Evolutionary conservation across 1,140 invertebrate genomes (phyloP), one percentile per base, ranked within the genome.

Genomic region (Drosophila parabipectinata): DNA sequence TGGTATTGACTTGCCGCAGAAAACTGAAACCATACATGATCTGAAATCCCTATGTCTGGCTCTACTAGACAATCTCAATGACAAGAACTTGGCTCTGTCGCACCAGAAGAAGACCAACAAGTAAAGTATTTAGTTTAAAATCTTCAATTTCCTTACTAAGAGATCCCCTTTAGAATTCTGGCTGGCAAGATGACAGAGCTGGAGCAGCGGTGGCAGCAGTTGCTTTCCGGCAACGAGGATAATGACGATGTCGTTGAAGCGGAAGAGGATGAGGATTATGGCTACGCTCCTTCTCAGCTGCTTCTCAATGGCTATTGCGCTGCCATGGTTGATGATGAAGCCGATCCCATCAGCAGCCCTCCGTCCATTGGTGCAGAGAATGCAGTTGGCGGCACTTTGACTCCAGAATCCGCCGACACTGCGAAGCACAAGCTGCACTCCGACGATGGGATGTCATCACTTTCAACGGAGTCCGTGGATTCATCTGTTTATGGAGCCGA

Each of bases 91-190:
- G 30, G 96, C 96, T 9, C 88, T 97, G 3, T 94, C 94, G 47
- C 96, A 97, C 92, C 96, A 97, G 80, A 95, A 95, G 73, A 97
- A 97, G 93, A 95, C 96, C 1, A 97, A 96, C 90, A 96, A 95
- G 95, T 94, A 34, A 10, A 50, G 34, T 9, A 48, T 12, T 10
- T 4, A 34, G 10, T 52, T 4, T 12, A 7, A 0, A 41, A 21
- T 1, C 8, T 7, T n/a, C 4, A 30, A 41, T 41, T 45, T 1
- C 32, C 8, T 7, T 66, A 41, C 7, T 44, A 44, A 44, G 2
- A 0, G 0, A 30, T 28, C 4, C 15, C 15, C 3, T 90, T 9
- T 53, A 94, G 94, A 92, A 94, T 94, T 67, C 91, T 94, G 15
- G 94, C 94, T 12, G 79, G 91, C 18, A 93, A 94, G 91, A 94